These are phyloP conservation scores for Gallinago undulata DNA, from an alignment of 2,113 vertebrate genomes.

Conservation along the genomic window DNA sequence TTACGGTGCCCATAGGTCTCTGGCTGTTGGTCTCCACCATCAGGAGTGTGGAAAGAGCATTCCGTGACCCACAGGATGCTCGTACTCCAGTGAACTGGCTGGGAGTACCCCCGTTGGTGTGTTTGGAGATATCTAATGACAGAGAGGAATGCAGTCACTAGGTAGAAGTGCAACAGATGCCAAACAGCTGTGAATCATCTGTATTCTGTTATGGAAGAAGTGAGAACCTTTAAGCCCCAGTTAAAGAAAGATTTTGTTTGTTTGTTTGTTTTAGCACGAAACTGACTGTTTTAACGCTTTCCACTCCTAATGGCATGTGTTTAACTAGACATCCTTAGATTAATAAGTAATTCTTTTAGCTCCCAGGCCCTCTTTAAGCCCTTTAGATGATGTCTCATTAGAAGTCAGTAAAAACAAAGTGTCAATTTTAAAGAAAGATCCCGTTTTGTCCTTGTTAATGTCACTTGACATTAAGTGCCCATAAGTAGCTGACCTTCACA, in stretches of 20 bases:
- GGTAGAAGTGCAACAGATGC: slow-evolving; percentile 27
- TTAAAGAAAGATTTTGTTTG: neutral
- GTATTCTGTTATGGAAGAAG: neutral
- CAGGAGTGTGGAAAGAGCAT: neutral
- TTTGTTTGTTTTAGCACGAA: neutral
- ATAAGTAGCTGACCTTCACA: neutral
- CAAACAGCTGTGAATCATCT: slow-evolving; percentile 60
- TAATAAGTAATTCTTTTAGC: neutral
- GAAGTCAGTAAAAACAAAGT: neutral
- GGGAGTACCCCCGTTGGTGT: neutral
- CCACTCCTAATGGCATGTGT: neutral
- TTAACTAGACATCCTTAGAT: neutral
- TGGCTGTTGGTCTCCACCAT: neutral
- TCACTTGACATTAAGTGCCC: neutral
- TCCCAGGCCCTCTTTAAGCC: neutral
- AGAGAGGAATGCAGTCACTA: neutral
- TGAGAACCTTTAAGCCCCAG: slow-evolving; percentile 1
- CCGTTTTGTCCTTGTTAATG: neutral
- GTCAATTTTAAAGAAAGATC: neutral
- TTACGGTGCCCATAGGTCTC: neutral
- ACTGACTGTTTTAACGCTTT: neutral
- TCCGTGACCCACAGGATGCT: neutral
- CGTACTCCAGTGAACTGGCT: neutral
- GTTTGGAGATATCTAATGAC: neutral
- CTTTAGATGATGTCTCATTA: neutral